A percentile compares a stretch with the other conserved stretches of the same genome.
Evolutionary conservation across 2,113 vertebrate species (phyloP).

Genomic region (Heliornis fulica): DNA sequence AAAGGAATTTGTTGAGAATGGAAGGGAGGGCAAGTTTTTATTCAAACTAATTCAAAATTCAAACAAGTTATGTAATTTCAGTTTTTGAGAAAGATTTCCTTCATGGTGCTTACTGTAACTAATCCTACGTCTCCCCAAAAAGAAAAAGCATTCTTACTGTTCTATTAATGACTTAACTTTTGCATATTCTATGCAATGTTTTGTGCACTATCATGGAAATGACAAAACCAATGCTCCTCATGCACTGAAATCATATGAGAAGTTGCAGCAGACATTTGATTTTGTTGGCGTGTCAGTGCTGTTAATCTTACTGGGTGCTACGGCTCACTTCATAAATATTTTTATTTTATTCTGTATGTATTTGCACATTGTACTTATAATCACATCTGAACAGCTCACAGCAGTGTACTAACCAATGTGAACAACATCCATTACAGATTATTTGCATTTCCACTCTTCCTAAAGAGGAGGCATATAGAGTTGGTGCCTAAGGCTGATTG

Average conservation of each 20-base stretch:
- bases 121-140: background rate
- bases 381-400: background rate
- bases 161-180: background rate
- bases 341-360: background rate
- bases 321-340: background rate
- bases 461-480: background rate
- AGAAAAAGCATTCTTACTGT: background rate
- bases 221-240: background rate
- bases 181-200: background rate
- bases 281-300: background rate
- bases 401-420: background rate
- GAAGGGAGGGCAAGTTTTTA: background rate
- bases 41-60: background rate
- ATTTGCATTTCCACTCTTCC: background rate
- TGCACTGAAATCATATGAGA: background rate
- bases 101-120: background rate
- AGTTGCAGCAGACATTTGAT: background rate
- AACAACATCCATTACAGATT: background rate
- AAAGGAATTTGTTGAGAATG: background rate
- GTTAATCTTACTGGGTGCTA: background rate
- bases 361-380: background rate
- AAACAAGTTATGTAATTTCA: background rate
- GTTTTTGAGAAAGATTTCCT: background rate
- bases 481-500: background rate
- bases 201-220: background rate